Conservation (phyloP, 2,797 vertebrate genomes). For the Choloepus didactylus region DNA sequence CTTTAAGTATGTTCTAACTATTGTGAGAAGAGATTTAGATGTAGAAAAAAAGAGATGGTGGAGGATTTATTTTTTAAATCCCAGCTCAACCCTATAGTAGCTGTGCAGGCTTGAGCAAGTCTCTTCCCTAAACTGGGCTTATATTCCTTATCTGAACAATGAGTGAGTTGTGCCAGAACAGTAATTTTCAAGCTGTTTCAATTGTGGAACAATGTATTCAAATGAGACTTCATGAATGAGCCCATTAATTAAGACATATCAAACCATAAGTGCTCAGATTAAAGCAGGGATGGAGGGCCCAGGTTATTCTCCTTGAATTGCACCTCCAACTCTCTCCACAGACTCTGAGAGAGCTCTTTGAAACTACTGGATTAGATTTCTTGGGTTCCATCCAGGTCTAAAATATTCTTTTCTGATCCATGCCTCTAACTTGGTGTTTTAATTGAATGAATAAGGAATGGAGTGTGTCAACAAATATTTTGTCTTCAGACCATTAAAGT, state of each 20-base stretch:
- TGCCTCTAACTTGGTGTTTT: neutral
- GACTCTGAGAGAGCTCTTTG: neutral
- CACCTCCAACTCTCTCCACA: neutral
- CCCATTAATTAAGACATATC: constrained; percentile 41
- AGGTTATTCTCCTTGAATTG: neutral
- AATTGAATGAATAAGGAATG: neutral
- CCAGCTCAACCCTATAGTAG: neutral
- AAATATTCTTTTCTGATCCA: constrained; percentile 36
- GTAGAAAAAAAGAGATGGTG: neutral
- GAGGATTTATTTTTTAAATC: neutral
- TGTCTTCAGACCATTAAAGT: neutral
- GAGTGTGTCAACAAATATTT: neutral
- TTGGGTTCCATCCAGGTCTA: neutral
- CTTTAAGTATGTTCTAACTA: constrained; percentile 1
- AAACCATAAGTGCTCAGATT: neutral
- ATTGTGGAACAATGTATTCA: constrained; percentile 3
- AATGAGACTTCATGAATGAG: neutral
- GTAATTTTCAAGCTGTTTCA: constrained; percentile 32
- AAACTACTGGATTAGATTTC: neutral
- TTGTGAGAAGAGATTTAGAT: neutral
- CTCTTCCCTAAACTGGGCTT: neutral
- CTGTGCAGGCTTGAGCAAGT: neutral
- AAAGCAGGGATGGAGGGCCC: neutral
- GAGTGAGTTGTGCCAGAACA: neutral
- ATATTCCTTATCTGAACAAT: constrained; percentile 46